Conservation (phyloP, 2,113 vertebrate species). For the Rhinogobius similis region DNA sequence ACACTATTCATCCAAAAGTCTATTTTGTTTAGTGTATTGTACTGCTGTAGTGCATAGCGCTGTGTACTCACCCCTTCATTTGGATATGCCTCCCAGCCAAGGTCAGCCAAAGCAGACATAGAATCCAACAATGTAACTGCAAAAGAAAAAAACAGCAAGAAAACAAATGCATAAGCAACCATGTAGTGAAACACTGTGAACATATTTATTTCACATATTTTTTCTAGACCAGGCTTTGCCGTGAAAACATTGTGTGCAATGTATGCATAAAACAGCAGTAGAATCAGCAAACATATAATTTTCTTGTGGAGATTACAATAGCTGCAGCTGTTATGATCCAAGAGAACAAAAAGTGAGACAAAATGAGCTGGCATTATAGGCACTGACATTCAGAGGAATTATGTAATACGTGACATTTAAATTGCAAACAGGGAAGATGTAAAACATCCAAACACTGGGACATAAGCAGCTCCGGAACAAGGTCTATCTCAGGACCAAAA, state of each 20-base stretch:
- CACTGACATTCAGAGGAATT: background rate
- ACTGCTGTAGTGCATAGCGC: slow-evolving; percentile 5
- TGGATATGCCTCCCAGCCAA: slow-evolving; percentile 84
- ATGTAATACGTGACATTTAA: background rate
- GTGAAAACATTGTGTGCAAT: slow-evolving; percentile 36
- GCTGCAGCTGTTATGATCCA: slow-evolving; percentile 36
- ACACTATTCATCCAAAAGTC: background rate
- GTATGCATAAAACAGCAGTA: slow-evolving; percentile 16
- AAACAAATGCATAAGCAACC: slow-evolving; percentile 27
- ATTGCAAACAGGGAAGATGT: background rate
- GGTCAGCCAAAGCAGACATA: slow-evolving; percentile 83
- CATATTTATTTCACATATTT: slow-evolving; percentile 15
- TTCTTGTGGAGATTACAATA: slow-evolving; percentile 22
- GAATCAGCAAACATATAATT: slow-evolving; percentile 44
- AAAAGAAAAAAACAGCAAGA: slow-evolving; percentile 44
- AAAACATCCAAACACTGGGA: background rate
- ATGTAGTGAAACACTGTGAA: background rate
- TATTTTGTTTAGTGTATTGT: background rate
- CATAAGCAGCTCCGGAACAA: too few species aligned
- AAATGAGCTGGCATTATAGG: slow-evolving; percentile 8
- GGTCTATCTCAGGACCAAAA: background rate
- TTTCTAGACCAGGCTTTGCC: background rate
- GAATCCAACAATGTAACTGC: slow-evolving; percentile 84
- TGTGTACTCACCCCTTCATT: slow-evolving; percentile 81
- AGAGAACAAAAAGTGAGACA: slow-evolving; percentile 34